Conservation (phyloP, 2,888 invertebrate species). For the Macrosiphum euphorbiae region DNA sequence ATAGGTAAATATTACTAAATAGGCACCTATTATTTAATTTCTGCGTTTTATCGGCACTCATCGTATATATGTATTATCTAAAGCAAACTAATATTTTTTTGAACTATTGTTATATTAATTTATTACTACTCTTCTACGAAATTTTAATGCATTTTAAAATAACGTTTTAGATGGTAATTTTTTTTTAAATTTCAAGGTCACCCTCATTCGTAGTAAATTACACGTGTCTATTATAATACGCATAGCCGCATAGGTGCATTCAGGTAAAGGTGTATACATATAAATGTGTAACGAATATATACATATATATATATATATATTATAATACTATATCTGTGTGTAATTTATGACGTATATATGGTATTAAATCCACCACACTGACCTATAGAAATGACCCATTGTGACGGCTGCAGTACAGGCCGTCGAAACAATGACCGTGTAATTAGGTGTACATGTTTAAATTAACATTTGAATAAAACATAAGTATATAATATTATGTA, state of each 20-base stretch:
- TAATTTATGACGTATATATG: slow-evolving; percentile 12
- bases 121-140: background rate
- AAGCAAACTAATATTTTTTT: background rate
- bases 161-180: background rate
- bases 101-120: background rate
- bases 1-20: background rate
- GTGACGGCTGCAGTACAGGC: background rate
- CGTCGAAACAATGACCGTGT: slow-evolving; percentile 51
- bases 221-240: background rate
- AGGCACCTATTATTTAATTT: background rate
- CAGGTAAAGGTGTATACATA: background rate
- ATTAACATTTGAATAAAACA: slow-evolving; percentile 50
- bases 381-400: slow-evolving; percentile 39
- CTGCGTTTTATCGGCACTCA: background rate
- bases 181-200: slow-evolving; percentile 31
- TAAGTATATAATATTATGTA: background rate
- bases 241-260: background rate
- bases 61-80: background rate
- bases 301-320: background rate
- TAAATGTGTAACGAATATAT: background rate
- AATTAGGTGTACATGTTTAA: slow-evolving; percentile 34
- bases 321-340: background rate
- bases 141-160: background rate
- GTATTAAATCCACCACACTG: slow-evolving; percentile 23
- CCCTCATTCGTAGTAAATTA: background rate